These are phyloP conservation scores for Hylaea fasciaria DNA, from an alignment of 2,888 invertebrate genomes.

Conservation along the genomic window DNA sequence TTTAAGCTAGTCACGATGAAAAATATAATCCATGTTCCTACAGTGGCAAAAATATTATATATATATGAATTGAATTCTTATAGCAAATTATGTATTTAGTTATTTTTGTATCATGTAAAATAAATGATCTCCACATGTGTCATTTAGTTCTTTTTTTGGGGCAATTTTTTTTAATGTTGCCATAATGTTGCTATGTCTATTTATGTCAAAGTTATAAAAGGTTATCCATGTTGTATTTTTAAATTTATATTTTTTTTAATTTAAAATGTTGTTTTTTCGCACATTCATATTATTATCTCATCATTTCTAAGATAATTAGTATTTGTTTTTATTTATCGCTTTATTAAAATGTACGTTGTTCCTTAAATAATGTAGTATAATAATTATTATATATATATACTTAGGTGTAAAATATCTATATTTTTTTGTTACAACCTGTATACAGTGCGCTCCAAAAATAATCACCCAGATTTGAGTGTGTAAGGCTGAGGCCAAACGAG, in stretches of 20 bases:
- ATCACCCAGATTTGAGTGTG: background rate
- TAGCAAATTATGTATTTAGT: conserved; percentile 18
- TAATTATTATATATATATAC: too few species aligned
- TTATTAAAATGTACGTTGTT: background rate
- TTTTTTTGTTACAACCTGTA: too few species aligned
- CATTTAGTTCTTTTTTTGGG: conserved; percentile 51
- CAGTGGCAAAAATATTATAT: conserved; percentile 30
- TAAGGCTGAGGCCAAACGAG: too few species aligned
- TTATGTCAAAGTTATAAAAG: conserved; percentile 1
- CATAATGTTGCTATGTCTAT: conserved; percentile 37
- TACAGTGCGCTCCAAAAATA: background rate
- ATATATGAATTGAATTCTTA: conserved; percentile 21
- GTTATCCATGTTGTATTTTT: background rate
- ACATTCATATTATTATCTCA: background rate
- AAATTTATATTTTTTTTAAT: background rate
- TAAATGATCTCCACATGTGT: conserved; percentile 58
- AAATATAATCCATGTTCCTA: conserved; percentile 39
- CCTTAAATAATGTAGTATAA: too few species aligned
- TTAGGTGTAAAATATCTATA: too few species aligned
- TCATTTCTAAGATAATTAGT: too few species aligned
- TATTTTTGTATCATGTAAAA: conserved; percentile 34
- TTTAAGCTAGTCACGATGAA: conserved; percentile 41
- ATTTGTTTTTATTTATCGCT: background rate
- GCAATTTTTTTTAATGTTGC: conserved; percentile 53
- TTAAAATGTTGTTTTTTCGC: background rate